Evolutionary conservation across 2,888 invertebrate genomes (phyloP).

Genomic region (Mesochorus sp.): DNA sequence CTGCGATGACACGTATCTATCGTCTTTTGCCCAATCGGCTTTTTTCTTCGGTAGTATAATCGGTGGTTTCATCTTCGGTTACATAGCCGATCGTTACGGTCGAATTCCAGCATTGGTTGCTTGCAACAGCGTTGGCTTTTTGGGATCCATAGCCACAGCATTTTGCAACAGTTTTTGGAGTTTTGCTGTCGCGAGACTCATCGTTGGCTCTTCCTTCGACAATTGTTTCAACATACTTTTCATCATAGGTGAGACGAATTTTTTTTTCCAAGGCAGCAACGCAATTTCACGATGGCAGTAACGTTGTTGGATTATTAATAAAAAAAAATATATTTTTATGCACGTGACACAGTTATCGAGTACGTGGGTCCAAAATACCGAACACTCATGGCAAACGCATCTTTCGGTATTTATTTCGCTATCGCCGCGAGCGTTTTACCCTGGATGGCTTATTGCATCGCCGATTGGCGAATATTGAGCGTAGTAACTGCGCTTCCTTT

Average conservation of each 20-base stretch:
- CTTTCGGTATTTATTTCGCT: slow-evolving; percentile 94
- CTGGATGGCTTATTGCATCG: slow-evolving; percentile 92
- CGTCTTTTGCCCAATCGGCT: slow-evolving; percentile 91
- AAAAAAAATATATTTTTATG: too few relatives aligned
- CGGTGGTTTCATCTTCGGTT: slow-evolving; percentile 93
- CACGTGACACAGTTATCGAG: slow-evolving; percentile 93
- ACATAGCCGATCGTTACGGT: slow-evolving; percentile 93
- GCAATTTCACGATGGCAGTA: too few relatives aligned
- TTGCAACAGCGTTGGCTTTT: slow-evolving; percentile 90
- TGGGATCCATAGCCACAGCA: slow-evolving; percentile 88
- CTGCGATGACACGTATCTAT: slow-evolving; percentile 90
- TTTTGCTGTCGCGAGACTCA: slow-evolving; percentile 90
- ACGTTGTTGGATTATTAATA: too few relatives aligned
- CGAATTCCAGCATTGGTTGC: slow-evolving; percentile 93
- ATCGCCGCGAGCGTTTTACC: slow-evolving; percentile 90
- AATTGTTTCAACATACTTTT: slow-evolving; percentile 97
- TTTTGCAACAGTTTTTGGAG: slow-evolving; percentile 89
- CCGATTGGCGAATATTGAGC: slow-evolving; percentile 90
- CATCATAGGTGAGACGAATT: slow-evolving; percentile 88
- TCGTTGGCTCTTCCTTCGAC: slow-evolving; percentile 94
- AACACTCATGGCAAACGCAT: slow-evolving; percentile 95
- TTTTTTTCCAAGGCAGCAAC: too few relatives aligned
- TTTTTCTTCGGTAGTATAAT: slow-evolving; percentile 95
- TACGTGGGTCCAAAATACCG: slow-evolving; percentile 95
- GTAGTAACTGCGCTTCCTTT: slow-evolving; percentile 91